Conservation (phyloP, 1,140 invertebrate genomes). For the Rhysida immarginata region DNA sequence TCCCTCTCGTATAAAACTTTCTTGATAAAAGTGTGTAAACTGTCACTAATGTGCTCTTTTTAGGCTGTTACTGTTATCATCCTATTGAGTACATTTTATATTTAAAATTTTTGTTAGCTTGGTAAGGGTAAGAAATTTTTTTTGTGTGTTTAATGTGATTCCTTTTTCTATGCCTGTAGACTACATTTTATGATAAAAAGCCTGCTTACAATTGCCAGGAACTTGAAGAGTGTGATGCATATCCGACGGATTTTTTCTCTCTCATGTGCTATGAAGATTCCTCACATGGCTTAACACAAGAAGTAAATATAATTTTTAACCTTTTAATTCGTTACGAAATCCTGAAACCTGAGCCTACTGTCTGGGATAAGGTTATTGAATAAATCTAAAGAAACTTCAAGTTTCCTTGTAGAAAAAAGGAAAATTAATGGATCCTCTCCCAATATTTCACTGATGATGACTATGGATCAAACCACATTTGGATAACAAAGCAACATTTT, state of each 20-base stretch:
- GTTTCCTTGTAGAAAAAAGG: too few relatives aligned
- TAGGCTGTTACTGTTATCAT: neutral
- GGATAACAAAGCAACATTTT: too few relatives aligned
- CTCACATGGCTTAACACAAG: conserved; percentile 31
- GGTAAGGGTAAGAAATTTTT: conserved; percentile 3
- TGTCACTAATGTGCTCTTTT: neutral
- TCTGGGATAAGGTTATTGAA: too few relatives aligned
- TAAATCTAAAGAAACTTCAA: too few relatives aligned
- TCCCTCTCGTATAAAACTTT: neutral
- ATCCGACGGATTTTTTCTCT: conserved; percentile 27
- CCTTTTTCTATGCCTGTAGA: neutral
- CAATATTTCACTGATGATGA: too few relatives aligned
- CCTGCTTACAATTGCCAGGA: conserved; percentile 39
- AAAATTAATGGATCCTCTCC: too few relatives aligned
- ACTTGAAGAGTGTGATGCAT: conserved; percentile 67
- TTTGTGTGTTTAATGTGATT: neutral
- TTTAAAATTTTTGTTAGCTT: neutral
- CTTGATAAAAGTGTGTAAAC: neutral
- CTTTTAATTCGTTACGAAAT: too few relatives aligned
- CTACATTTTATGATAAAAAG: conserved; percentile 13
- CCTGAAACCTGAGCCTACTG: too few relatives aligned
- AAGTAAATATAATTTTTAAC: conserved; percentile 17
- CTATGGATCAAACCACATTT: too few relatives aligned
- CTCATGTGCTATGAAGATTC: conserved; percentile 33
- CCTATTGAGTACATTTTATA: neutral